Percentiles rank a stretch among this genome's conserved stretches.
Evolutionary conservation across 1,140 invertebrate species (phyloP).

Genomic region (Coptotermes formosanus): DNA sequence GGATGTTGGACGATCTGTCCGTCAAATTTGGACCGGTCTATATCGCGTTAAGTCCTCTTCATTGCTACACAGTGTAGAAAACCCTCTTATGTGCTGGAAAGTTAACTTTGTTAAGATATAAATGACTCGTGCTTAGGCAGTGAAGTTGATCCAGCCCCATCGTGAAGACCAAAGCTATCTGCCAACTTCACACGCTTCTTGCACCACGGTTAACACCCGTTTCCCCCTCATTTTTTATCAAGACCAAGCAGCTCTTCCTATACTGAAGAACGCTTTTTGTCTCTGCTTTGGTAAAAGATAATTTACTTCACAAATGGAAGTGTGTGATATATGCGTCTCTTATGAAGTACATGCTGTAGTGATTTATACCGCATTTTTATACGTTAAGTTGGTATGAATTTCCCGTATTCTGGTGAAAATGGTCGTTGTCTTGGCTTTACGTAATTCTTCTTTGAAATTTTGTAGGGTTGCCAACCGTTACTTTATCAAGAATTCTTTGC

Average conservation of each 20-base stretch:
- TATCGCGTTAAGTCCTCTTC: too few relatives aligned
- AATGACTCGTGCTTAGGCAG: neutral
- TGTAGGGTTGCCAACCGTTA: neutral
- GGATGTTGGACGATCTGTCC: too few relatives aligned
- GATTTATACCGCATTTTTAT: neutral
- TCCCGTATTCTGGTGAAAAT: neutral
- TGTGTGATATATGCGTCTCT: neutral
- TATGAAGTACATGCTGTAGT: neutral
- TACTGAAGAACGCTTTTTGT: conserved; percentile 1
- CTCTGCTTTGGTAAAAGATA: conserved; percentile 13
- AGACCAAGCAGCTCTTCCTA: neutral
- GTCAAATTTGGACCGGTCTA: too few relatives aligned
- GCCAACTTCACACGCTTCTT: neutral
- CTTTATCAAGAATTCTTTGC: neutral
- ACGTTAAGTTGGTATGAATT: conserved; percentile 13
- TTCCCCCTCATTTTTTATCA: conserved; percentile 16
- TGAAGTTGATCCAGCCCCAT: neutral
- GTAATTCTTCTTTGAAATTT: neutral
- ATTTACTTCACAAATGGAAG: conserved; percentile 7
- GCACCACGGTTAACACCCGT: conserved; percentile 1
- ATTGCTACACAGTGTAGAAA: too few relatives aligned
- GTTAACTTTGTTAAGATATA: neutral
- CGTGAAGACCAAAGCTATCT: neutral
- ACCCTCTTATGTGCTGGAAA: too few relatives aligned
- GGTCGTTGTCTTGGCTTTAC: neutral